Evolutionary conservation across 1,140 invertebrate species (phyloP).

Genomic region (Hormaphis cornu): DNA sequence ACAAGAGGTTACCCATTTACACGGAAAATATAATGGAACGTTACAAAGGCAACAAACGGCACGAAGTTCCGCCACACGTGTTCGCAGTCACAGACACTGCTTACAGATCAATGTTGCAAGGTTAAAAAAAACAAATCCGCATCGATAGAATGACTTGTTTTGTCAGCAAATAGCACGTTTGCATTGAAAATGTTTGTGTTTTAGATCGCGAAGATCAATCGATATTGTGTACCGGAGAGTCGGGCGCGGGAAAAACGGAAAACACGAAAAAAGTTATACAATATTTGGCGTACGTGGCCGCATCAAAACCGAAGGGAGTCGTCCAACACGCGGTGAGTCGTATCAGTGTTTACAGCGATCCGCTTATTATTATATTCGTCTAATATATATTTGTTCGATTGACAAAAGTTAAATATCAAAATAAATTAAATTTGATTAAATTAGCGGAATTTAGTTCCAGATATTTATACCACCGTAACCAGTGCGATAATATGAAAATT

Average conservation of each 20-base stretch:
- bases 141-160: not conserved
- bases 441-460: too few relatives aligned
- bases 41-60: conserved; percentile 98
- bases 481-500: too few relatives aligned
- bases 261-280: conserved; percentile 99
- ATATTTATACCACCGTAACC: too few relatives aligned
- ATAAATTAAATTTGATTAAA: too few relatives aligned
- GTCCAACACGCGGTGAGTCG: conserved; percentile 64
- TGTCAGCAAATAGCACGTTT: not conserved
- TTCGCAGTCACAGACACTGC: conserved; percentile 98
- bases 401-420: too few relatives aligned
- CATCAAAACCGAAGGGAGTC: conserved; percentile 79
- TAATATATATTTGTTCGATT: not conserved
- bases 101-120: conserved; percentile 98
- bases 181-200: conserved; percentile 38
- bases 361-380: not conserved
- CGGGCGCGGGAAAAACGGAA: conserved; percentile 99
- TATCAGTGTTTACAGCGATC: conserved; percentile 10
- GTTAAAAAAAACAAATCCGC: conserved; percentile 56
- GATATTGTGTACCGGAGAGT: conserved; percentile 98
- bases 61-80: conserved; percentile 98
- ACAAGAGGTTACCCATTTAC: conserved; percentile 97
- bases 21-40: conserved; percentile 98
- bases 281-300: conserved; percentile 96
- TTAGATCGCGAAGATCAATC: conserved; percentile 98